Evolutionary conservation across 1,140 invertebrate species (phyloP).

Genomic region (Hirudo medicinalis): DNA sequence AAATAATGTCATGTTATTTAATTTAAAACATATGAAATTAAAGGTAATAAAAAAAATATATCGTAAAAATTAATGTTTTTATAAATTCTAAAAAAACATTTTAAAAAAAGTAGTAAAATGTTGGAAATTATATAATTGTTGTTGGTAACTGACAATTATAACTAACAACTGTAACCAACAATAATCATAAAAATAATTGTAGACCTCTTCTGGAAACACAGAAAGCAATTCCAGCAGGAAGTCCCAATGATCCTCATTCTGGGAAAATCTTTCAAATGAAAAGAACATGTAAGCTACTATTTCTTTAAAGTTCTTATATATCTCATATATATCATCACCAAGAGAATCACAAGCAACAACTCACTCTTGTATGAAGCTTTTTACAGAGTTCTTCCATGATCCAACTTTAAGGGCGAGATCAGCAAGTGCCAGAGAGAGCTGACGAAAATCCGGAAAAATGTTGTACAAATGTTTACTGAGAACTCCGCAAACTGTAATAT

Average conservation of each 20-base stretch:
- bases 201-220: constrained; percentile 88
- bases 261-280: constrained; percentile 34
- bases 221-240: constrained; percentile 77
- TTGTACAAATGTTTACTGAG: neutral
- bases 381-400: constrained; percentile 73
- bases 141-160: too few species aligned
- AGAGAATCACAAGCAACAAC: constrained; percentile 28
- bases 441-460: constrained; percentile 15
- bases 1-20: neutral
- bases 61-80: neutral
- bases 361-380: constrained; percentile 64
- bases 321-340: too few species aligned
- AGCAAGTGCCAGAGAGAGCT: constrained; percentile 76
- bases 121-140: too few species aligned
- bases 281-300: constrained; percentile 23
- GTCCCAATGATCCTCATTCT: constrained; percentile 33
- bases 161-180: too few species aligned
- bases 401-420: constrained; percentile 87
- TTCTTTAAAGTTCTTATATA: too few species aligned
- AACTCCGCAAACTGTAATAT: neutral
- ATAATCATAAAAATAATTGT: constrained; percentile 7
- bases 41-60: neutral
- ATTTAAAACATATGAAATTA: neutral
- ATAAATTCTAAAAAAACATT: too few species aligned
- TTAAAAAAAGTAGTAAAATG: too few species aligned